phyloP scores from a whole-genome alignment of 2,797 vertebrate species.

The Sebastes trivittatus region DNA sequence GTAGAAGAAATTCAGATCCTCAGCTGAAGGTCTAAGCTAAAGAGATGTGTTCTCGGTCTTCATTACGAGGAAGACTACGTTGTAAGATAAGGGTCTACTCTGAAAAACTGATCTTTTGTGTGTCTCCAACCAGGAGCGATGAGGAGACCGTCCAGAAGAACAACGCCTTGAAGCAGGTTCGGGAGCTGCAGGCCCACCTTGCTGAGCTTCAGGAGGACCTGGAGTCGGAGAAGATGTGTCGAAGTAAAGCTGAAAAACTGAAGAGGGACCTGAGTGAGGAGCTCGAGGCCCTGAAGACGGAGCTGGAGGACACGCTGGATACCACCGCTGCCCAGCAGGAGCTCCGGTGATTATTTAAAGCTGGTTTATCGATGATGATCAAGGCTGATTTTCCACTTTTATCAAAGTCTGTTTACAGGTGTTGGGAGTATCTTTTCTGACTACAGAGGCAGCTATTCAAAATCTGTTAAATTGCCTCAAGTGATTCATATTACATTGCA shows the following conservation, averaged over 20 bases:
- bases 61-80: background rate
- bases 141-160: constrained; percentile 94
- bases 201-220: constrained; percentile 96
- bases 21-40: background rate
- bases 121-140: constrained; percentile 83
- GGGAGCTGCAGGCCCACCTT: constrained; percentile 95
- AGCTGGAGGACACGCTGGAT: constrained; percentile 96
- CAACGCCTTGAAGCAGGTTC: constrained; percentile 91
- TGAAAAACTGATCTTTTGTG: background rate
- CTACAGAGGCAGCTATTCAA: background rate
- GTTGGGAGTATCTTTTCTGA: background rate
- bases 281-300: constrained; percentile 95
- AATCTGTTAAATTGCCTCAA: background rate
- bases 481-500: too few relatives aligned
- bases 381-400: background rate
- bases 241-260: constrained; percentile 97
- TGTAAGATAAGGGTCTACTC: background rate
- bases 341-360: constrained; percentile 84
- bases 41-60: background rate
- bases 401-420: background rate
- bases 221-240: constrained; percentile 91
- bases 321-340: constrained; percentile 98
- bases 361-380: background rate
- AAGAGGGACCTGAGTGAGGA: constrained; percentile 97
- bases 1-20: background rate